A percentile compares a stretch with the other conserved stretches of the same genome.
Evolutionary conservation across 2,888 invertebrate genomes (phyloP).

Genomic region (Andricus quercusramuli): DNA sequence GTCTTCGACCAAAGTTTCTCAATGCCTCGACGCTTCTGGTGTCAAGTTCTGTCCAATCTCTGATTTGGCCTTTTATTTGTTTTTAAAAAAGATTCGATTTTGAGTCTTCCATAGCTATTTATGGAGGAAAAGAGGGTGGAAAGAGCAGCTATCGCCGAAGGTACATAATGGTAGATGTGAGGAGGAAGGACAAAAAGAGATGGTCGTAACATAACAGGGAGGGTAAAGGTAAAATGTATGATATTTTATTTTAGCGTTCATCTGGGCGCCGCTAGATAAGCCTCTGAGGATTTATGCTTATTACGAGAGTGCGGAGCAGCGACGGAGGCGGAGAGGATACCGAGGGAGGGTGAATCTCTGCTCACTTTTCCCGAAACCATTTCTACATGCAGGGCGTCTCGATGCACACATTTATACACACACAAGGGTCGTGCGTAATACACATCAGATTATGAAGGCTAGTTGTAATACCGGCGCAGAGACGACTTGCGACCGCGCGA

Average conservation of each 20-base stretch:
- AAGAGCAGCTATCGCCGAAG: conserved; percentile 45
- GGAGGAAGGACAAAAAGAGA: conserved; percentile 55
- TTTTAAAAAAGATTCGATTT: not conserved
- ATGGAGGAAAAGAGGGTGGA: not conserved
- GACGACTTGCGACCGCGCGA: conserved; percentile 56
- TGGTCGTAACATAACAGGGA: conserved; percentile 58
- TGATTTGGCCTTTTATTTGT: too few relatives aligned
- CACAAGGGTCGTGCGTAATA: conserved; percentile 62
- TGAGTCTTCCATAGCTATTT: not conserved
- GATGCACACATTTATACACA: conserved; percentile 48
- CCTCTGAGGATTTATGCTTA: conserved; percentile 78
- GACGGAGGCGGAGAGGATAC: conserved; percentile 51
- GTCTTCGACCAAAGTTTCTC: conserved; percentile 67
- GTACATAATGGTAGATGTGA: conserved; percentile 45
- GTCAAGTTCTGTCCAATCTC: not conserved
- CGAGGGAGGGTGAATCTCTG: conserved; percentile 47
- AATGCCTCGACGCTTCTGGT: conserved; percentile 61
- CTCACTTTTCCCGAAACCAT: conserved; percentile 69
- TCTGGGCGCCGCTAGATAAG: conserved; percentile 77
- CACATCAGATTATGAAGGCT: conserved; percentile 71
- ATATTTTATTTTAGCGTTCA: conserved; percentile 78
- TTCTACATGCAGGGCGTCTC: conserved; percentile 57
- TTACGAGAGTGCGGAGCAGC: conserved; percentile 71
- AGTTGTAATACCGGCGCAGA: conserved; percentile 63
- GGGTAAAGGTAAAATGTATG: conserved; percentile 74